Percentiles rank a stretch among this genome's conserved stretches.
Conservation (phyloP, 2,797 vertebrate genomes). For the Cossypha dichroa region DNA sequence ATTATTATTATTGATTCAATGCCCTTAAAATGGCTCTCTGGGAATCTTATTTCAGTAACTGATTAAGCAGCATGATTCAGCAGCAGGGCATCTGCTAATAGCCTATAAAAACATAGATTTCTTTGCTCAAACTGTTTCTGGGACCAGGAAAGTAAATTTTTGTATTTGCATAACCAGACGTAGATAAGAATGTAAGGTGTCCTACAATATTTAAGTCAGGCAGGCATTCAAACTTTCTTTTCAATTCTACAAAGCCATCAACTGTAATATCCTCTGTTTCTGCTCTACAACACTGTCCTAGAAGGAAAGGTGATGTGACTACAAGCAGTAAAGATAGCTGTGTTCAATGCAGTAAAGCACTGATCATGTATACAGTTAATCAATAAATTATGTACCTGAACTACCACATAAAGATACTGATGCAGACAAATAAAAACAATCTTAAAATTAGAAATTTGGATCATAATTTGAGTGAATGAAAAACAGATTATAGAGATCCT, state of each 20-base stretch:
- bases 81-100: not conserved
- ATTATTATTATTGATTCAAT: constrained; percentile 63
- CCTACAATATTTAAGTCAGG: not conserved
- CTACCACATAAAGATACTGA: not conserved
- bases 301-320: not conserved
- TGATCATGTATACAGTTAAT: not conserved
- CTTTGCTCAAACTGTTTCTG: not conserved
- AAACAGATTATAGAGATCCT: not conserved
- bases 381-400: not conserved
- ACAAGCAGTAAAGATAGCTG: not conserved
- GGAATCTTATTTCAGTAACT: constrained; percentile 50
- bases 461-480: not conserved
- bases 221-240: not conserved
- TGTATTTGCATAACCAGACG: not conserved
- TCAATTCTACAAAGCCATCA: not conserved
- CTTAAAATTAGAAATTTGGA: not conserved
- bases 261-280: not conserved
- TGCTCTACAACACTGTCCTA: not conserved
- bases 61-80: constrained; percentile 34
- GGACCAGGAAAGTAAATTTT: not conserved
- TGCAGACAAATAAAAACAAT: not conserved
- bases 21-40: constrained; percentile 12
- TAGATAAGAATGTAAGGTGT: not conserved
- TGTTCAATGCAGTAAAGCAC: not conserved
- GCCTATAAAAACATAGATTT: not conserved